Conservation (phyloP, 2,797 vertebrate genomes). For the Poeciliopsis gracilis region DNA sequence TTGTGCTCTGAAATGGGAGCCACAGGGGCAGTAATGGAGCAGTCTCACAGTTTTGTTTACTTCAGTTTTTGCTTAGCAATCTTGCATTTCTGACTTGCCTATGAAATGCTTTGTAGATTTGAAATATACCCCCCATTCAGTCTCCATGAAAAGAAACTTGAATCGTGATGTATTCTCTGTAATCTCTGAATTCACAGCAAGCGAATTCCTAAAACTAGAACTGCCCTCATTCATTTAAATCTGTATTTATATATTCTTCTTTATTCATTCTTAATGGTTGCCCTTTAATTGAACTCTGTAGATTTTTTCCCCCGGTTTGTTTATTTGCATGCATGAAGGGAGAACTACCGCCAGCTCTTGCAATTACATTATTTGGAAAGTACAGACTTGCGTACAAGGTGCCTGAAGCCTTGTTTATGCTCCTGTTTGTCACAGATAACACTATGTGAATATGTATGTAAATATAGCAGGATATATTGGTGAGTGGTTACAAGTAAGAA, state of each 20-base stretch:
- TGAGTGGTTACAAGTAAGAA: neutral
- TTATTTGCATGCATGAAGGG: conserved; percentile 20
- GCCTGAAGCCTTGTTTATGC: conserved; percentile 38
- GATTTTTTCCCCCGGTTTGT: conserved; percentile 33
- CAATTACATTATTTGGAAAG: conserved; percentile 70
- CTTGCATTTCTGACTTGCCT: conserved; percentile 18
- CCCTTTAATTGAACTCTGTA: conserved; percentile 54
- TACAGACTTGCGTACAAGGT: conserved; percentile 40
- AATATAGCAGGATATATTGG: neutral
- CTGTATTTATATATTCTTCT: conserved; percentile 7
- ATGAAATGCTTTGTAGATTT: conserved; percentile 17
- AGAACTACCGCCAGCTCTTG: conserved; percentile 46
- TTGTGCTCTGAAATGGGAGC: conserved; percentile 18
- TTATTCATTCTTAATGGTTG: conserved; percentile 27
- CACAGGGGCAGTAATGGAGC: conserved; percentile 35
- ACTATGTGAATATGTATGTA: neutral
- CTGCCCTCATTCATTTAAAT: conserved; percentile 12
- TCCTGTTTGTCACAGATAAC: conserved; percentile 54
- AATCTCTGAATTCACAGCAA: conserved; percentile 7
- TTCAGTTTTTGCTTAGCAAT: conserved; percentile 37
- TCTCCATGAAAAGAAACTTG: conserved; percentile 1
- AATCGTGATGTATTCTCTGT: conserved; percentile 5
- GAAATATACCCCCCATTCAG: conserved; percentile 13
- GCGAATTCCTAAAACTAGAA: conserved; percentile 1
- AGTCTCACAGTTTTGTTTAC: conserved; percentile 53